Evolutionary conservation across 2,113 vertebrate species (phyloP), one percentile per base, ranked within the genome.

Genomic region (Pagrus major): DNA sequence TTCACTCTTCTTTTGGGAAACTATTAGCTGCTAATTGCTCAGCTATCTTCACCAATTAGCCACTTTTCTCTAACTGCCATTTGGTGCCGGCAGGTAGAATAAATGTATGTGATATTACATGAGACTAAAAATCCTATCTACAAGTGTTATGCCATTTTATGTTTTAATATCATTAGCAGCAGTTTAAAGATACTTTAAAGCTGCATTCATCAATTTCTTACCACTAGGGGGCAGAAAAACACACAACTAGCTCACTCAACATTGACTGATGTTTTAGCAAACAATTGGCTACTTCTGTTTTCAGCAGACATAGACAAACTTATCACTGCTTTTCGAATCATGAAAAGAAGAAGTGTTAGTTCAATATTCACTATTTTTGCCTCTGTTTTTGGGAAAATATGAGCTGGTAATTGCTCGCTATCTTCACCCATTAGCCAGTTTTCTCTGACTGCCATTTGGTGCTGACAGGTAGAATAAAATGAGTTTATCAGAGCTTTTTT

Each of bases 151-250:
- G 9, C 42, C 10, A 14, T 15, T 52, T 1, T 4, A 23, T 21
- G 8, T 63, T 42, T 46, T 16, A 47, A 55, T 39, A 72, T 6
- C 18, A 37, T 58, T n/a, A 31, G 20, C 49, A 51, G 29, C 9
- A 71, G 39, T 18, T 3, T n/a, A n/a, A n/a, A n/a, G 15, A 20
- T 8, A 65, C 44, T 23, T 66, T 71, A 44, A 71, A 71, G 27
- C 44, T 37, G 35, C 18, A 7, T 42, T 54, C 9, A 29, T 59
- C 0, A 0, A 15, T 44, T 52, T 42, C 35, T 21, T 21, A 51
- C 33, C 42, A 51, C 23, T 33, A 60, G n/a, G 29, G 44, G 29
- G 39, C 16, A 47, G 9, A 69, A 46, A 42, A 31, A 35, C 9
- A 29, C 7, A 4, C 31, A 42, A 44, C 46, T 21, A 20, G 12